Percentiles rank a stretch among this genome's conserved stretches.
Conservation (phyloP, 2,797 vertebrate genomes). For the Notolabrus celidotus region DNA sequence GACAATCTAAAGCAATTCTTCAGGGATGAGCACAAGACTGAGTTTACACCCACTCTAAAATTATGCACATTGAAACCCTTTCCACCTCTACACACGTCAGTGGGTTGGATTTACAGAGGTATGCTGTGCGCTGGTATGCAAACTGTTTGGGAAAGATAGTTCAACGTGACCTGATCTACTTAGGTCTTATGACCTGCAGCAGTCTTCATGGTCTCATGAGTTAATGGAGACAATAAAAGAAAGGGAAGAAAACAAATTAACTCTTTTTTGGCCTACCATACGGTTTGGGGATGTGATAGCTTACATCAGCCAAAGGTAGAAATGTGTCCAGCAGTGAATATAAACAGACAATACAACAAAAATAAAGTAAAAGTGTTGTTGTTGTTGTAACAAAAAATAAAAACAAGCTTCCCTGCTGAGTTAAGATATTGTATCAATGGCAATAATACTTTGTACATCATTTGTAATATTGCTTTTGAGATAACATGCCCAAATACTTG, state of each 20-base stretch:
- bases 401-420: too few species aligned
- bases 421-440: too few species aligned
- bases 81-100: constrained; percentile 20
- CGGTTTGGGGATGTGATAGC: neutral
- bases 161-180: constrained; percentile 25
- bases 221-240: constrained; percentile 20
- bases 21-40: constrained; percentile 35
- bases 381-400: too few species aligned
- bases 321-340: neutral
- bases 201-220: constrained; percentile 45
- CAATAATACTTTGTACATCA: too few species aligned
- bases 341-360: neutral
- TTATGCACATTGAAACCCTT: constrained; percentile 38
- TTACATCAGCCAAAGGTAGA: neutral
- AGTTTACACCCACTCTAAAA: constrained; percentile 43
- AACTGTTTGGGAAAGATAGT: constrained; percentile 18
- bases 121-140: constrained; percentile 39
- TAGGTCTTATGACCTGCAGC: constrained; percentile 56
- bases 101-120: constrained; percentile 40
- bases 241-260: neutral
- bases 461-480: too few species aligned
- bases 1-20: constrained; percentile 41
- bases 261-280: neutral
- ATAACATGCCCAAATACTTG: too few species aligned
- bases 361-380: too few species aligned